Base-by-base conservation (phyloP, 2,113 vertebrate genomes). In the Ibidorhyncha struthersii region DNA sequence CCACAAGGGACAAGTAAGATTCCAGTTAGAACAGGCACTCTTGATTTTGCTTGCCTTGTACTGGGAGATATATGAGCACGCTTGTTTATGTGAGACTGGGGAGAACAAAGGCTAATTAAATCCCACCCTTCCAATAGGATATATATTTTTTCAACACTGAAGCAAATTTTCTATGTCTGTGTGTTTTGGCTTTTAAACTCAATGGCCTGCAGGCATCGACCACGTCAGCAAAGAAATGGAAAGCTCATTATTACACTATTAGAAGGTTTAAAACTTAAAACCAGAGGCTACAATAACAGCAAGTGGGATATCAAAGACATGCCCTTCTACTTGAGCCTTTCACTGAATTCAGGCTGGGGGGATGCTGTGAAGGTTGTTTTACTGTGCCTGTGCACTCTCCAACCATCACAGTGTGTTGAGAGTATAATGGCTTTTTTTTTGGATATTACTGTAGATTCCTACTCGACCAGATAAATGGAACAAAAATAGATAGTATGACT, bases 61-160 rank as follows among this genome's bases (percentile, higher is more conserved):
- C 21, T 70, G 52, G 56, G 87, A 71, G 76, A 86, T 84, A 43
- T 45, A 82, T 9, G 26, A 70, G 18, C 1, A 2, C 56, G 82
- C 49, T 93, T 94, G 40, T 96, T 95, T 82, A 85, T 72, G 71
- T 78, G 88, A 96, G 93, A 86, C 34, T 63, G 88, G 82, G 71
- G 87, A 97, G 87, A 73, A 95, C 90, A 96, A 89, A 96, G 78
- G 78, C 89, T 95, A 95, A 96, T 97, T 95, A 89, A 77, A 93
- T 86, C 86, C 92, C 92, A 90, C 74, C 78, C 95, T 93, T 92
- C 76, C 71, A 93, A 88, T 32, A 77, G 55, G 32, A 95, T 82
- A 50, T 40, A 50, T 95, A 88, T 93, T 96, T 94, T 97, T 95
- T 96, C 95, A 97, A 95, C 96, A 91, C 86, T 83, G 91, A 82